Evolutionary conservation across 2,888 invertebrate species (phyloP).

Genomic region (Tenthredo livida): DNA sequence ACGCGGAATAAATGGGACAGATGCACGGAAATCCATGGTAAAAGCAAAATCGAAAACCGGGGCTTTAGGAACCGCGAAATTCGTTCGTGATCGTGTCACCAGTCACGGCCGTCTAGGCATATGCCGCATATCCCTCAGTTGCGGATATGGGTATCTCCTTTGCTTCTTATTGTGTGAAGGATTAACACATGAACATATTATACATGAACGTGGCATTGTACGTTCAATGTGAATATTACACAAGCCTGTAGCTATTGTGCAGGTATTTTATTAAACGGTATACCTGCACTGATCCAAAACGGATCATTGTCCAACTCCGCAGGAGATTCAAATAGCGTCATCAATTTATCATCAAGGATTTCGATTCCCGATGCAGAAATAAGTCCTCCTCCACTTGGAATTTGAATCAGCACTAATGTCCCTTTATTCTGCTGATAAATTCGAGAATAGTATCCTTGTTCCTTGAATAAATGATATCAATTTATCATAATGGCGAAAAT

Average conservation of each 20-base stretch:
- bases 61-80: constrained; percentile 5
- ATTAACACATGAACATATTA: background rate
- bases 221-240: constrained; percentile 22
- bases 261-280: background rate
- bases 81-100: background rate
- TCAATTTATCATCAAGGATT: too few relatives aligned
- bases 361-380: too few relatives aligned
- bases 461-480: background rate
- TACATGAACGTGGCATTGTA: background rate
- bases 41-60: background rate
- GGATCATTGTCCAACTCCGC: too few relatives aligned
- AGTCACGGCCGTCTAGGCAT: background rate
- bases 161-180: background rate
- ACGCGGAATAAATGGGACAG: constrained; percentile 50
- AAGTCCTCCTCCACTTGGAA: too few relatives aligned
- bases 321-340: too few relatives aligned
- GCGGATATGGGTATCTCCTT: background rate
- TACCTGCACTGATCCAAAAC: too few relatives aligned
- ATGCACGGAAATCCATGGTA: constrained; percentile 21
- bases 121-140: background rate
- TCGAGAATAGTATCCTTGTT: too few relatives aligned
- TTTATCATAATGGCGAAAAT: background rate
- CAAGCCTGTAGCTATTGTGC: constrained; percentile 26
- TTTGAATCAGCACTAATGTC: too few relatives aligned
- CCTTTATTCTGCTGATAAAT: too few relatives aligned